Percentiles rank a stretch among this genome's conserved stretches.
phyloP scores from a whole-genome alignment of 1,140 invertebrate species.

The Trichogramma pretiosum region DNA sequence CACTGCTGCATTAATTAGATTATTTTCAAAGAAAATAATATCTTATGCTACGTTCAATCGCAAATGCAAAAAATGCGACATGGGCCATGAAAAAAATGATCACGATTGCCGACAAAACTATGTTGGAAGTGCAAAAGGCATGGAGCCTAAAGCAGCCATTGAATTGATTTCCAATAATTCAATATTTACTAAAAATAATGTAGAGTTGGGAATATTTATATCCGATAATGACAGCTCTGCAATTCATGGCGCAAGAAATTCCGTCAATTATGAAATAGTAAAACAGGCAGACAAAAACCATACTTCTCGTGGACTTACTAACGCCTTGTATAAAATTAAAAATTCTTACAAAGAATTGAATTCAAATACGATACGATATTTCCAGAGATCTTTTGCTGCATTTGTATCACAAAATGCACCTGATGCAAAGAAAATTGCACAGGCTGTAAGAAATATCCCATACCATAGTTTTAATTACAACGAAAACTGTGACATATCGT shows the following conservation, averaged over 20 bases:
- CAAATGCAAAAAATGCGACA: no score
- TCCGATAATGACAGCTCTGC: slow-evolving; percentile 2
- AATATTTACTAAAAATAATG: not conserved
- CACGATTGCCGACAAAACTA: slow-evolving; percentile 7
- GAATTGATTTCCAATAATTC: not conserved
- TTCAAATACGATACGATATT: slow-evolving; percentile 2
- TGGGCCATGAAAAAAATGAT: not conserved
- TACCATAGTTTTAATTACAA: slow-evolving; percentile 1
- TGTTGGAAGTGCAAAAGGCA: no score
- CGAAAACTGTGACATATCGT: slow-evolving; percentile 1
- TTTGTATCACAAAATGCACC: slow-evolving; percentile 6
- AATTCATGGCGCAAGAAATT: not conserved
- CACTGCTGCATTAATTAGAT: no score
- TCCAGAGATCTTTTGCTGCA: slow-evolving; percentile 8
- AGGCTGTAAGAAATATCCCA: slow-evolving; percentile 1
- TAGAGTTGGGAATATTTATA: slow-evolving; percentile 3
- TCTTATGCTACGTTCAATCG: not conserved
- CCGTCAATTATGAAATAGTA: not conserved
- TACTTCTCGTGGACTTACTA: not conserved
- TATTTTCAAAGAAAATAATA: slow-evolving; percentile 7
- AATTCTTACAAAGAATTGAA: slow-evolving; percentile 6
- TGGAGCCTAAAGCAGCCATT: slow-evolving; percentile 3
- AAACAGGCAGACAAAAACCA: no score
- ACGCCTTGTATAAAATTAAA: slow-evolving; percentile 2
- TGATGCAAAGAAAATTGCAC: not conserved